Evolutionary conservation across 2,797 vertebrate genomes (phyloP), one percentile per base, ranked within the genome.

Genomic region (Anisognathus igniventris): DNA sequence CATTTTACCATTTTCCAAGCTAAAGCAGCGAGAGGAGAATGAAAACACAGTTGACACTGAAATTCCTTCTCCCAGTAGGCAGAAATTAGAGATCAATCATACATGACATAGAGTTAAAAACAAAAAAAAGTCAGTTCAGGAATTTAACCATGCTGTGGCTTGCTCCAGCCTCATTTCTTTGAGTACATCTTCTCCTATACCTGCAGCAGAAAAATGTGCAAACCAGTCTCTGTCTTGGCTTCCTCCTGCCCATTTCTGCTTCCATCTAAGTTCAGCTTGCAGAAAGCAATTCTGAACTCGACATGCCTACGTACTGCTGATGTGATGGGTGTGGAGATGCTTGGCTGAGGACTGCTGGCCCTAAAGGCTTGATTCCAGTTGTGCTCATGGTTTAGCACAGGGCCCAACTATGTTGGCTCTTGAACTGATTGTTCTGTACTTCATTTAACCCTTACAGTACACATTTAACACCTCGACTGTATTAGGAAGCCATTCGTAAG

Each of bases 141-240:
- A 98, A 98, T 87, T 97, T 97, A 96, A 98, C 94, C 74, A 96
- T 96, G 97, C 97, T 94, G 58, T 95, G 98, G 84, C 93, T 95
- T 88, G 97, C 86, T 92, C 25, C 10, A 66, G 89, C 65, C 76
- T 97, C 96, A 53, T 44, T 79, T 61, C 13, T 35, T 71, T 71
- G 23, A 72, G 25, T 65, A 27, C 10, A 4, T 27, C 39, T 78
- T 78, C 70, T 40, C 19, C 65, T 51, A 14, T 9, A 39, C 0
- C 1, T 50, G 14, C n/a, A 89, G 50, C 51, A 42, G 51, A 83
- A 84, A 88, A 58, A 71, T 0, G 3, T 14, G 35, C 37, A 60
- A 66, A 47, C 17, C 47, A 79, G 28, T 27, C 30, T 47, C 53
- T 44, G 20, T 37, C 50, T 56, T 84, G 54, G 40, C 67, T 78